Conservation (phyloP, 2,113 vertebrate genomes). For the Apodemus sylvaticus region DNA sequence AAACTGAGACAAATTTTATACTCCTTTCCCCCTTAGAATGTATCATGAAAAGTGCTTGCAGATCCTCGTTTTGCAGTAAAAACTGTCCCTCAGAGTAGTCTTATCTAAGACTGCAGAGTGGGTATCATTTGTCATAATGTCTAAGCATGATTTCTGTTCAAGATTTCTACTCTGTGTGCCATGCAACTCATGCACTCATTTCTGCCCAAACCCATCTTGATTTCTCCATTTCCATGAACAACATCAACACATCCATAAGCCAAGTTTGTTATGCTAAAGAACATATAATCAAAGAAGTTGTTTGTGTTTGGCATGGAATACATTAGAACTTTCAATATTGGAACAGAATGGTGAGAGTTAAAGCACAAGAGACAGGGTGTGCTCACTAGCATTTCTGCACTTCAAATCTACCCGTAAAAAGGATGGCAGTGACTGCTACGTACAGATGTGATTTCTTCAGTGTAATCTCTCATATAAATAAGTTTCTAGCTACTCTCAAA, state of each 20-base stretch:
- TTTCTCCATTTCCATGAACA: not conserved
- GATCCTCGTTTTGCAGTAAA: not conserved
- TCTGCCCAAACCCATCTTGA: not conserved
- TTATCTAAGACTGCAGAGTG: not conserved
- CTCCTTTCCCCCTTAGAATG: not conserved
- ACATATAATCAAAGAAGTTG: not conserved
- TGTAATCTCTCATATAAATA: not conserved
- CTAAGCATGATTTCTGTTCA: not conserved
- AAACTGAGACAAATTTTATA: not conserved
- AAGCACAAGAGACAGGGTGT: too few species aligned
- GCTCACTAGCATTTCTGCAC: rapidly evolving
- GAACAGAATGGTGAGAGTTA: too few species aligned
- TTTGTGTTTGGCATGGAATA: not conserved
- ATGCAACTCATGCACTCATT: not conserved
- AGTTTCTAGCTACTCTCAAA: not conserved
- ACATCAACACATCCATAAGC: not conserved
- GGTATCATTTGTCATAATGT: not conserved
- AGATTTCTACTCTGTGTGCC: not conserved
- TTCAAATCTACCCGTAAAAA: not conserved
- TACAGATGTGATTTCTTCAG: not conserved
- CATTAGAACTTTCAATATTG: not conserved
- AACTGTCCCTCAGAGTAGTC: not conserved
- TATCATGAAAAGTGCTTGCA: not conserved
- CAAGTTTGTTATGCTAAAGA: too few species aligned
- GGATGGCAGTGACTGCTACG: too few species aligned